Conservation (phyloP, 2,113 vertebrate genomes). For the Casuarius casuarius region DNA sequence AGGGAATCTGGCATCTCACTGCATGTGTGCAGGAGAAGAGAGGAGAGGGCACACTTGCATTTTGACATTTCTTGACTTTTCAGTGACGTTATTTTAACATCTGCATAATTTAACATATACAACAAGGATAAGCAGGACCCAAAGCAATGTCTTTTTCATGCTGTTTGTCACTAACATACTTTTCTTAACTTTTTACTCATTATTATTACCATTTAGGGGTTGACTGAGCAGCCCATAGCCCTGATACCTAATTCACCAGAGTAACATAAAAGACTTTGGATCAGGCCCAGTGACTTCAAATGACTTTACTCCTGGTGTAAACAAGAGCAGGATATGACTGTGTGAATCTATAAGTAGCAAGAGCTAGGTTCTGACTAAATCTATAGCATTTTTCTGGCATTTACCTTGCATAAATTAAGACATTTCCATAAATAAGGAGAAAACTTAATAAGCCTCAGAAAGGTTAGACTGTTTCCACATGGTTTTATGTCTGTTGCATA, state of each 20-base stretch:
- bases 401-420: conserved; percentile 48
- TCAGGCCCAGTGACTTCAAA: neutral
- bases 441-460: conserved; percentile 48
- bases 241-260: neutral
- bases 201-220: neutral
- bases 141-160: neutral
- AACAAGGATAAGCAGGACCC: neutral
- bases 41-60: neutral
- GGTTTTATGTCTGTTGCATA: conserved; percentile 57
- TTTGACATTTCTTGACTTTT: neutral
- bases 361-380: neutral
- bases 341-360: neutral
- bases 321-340: neutral
- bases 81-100: neutral
- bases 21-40: neutral
- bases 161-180: neutral
- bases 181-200: neutral
- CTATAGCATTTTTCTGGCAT: conserved; percentile 12
- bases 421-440: conserved; percentile 54
- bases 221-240: neutral
- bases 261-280: neutral
- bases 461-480: conserved; percentile 44
- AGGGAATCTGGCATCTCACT: neutral
- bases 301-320: neutral
- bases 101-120: neutral